Conservation (phyloP, 2,113 vertebrate species). For the Edolisoma coerulescens region DNA sequence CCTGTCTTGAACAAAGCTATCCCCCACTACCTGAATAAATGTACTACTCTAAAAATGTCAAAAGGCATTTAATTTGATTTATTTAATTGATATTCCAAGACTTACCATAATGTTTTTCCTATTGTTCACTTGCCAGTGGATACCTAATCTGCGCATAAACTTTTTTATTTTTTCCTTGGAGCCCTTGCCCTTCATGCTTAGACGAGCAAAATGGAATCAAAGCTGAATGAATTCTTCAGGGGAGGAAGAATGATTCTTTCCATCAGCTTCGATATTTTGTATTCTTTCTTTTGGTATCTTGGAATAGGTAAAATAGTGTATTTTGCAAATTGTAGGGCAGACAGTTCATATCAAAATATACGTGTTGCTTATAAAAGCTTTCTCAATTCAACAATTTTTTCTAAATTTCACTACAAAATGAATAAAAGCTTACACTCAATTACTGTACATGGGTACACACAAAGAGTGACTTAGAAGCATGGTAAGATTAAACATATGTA, state of each 20-base stretch:
- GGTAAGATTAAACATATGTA: background rate
- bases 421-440: background rate
- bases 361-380: background rate
- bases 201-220: background rate
- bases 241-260: background rate
- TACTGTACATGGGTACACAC: background rate
- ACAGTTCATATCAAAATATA: background rate
- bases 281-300: background rate
- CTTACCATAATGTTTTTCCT: background rate
- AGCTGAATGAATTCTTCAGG: background rate
- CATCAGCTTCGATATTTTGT: background rate
- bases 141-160: background rate
- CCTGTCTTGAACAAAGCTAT: background rate
- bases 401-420: background rate
- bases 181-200: background rate
- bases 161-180: background rate
- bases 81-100: background rate
- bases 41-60: background rate
- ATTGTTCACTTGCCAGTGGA: background rate
- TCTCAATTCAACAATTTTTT: background rate
- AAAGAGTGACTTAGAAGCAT: background rate
- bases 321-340: background rate
- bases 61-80: no score
- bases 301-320: background rate
- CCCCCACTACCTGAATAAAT: background rate